A percentile compares a stretch with the other conserved stretches of the same genome.
These are phyloP conservation scores for Plestiodon gilberti DNA, from an alignment of 2,113 vertebrate species.

Conservation along the genomic window DNA sequence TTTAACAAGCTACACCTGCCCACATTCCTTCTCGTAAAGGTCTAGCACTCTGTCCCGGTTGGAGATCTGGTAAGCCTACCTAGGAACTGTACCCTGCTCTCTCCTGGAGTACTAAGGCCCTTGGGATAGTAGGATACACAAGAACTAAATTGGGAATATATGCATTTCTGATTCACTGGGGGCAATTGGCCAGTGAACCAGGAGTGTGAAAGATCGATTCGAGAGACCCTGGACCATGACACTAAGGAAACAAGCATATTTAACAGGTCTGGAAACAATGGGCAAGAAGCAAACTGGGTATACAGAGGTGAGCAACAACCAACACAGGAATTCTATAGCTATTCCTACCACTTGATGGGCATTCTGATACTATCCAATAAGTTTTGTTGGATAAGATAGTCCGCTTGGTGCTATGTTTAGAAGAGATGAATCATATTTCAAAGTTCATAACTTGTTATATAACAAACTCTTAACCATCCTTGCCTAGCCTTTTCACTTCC, in stretches of 20 bases:
- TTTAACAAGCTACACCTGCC: no score
- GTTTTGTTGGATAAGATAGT: background rate
- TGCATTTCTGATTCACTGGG: no score
- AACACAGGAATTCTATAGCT: background rate
- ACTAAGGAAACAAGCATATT: background rate
- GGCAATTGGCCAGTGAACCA: no score
- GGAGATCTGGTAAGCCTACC: no score
- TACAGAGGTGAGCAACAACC: background rate
- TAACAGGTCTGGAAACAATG: background rate
- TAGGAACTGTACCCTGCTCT: no score
- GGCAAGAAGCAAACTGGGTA: background rate
- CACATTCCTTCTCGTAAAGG: no score
- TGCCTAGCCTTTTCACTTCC: background rate
- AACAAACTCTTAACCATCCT: background rate
- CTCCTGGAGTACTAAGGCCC: no score
- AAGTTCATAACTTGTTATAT: constrained; percentile 15
- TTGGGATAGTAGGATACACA: no score
- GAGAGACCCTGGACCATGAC: no score
- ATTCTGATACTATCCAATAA: background rate
- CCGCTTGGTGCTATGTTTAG: background rate
- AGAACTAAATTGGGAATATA: no score
- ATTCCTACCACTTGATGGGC: background rate
- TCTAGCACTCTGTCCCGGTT: no score
- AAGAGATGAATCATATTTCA: constrained; percentile 6
- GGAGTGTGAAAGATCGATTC: no score